These are phyloP conservation scores for Picus viridis DNA, from an alignment of 2,797 vertebrate species.

Conservation along the genomic window DNA sequence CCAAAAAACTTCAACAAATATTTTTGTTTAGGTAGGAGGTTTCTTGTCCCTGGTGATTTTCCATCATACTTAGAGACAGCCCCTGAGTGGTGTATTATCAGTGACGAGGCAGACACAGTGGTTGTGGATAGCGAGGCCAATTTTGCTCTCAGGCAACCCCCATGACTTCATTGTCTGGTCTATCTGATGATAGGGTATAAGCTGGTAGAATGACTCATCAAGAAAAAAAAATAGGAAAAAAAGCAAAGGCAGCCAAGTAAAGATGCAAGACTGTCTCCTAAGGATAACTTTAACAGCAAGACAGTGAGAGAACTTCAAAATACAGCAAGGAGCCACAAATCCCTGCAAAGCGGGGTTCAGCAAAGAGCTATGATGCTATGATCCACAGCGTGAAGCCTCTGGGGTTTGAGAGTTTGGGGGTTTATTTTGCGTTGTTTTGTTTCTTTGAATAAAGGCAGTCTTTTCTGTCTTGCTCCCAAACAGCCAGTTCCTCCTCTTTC, in stretches of 20 bases:
- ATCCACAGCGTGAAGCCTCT: neutral
- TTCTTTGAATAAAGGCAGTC: neutral
- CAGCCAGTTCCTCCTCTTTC: neutral
- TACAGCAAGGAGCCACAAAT: slow-evolving; percentile 38
- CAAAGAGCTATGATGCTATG: neutral
- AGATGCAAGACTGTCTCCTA: slow-evolving; percentile 42
- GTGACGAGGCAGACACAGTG: slow-evolving; percentile 38
- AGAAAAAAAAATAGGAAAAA: slow-evolving; percentile 44
- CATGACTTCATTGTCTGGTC: slow-evolving; percentile 71
- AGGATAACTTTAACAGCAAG: slow-evolving; percentile 46
- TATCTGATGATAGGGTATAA: slow-evolving; percentile 69
- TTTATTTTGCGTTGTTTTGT: neutral
- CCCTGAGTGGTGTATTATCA: slow-evolving; percentile 13
- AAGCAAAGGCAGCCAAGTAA: slow-evolving; percentile 61
- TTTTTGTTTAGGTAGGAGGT: slow-evolving; percentile 36
- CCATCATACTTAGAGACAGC: slow-evolving; percentile 5
- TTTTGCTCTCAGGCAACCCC: slow-evolving; percentile 67
- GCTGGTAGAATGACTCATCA: slow-evolving; percentile 68
- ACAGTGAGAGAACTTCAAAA: neutral
- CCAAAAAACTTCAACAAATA: slow-evolving; percentile 34
- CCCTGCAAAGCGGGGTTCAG: slow-evolving; percentile 21
- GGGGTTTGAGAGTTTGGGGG: neutral
- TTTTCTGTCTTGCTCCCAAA: neutral
- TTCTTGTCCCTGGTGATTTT: slow-evolving; percentile 63
- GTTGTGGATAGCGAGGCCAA: slow-evolving; percentile 58